Evolutionary conservation across 2,888 invertebrate genomes (phyloP), one percentile per base, ranked within the genome.

Genomic region (Lagria hirta): DNA sequence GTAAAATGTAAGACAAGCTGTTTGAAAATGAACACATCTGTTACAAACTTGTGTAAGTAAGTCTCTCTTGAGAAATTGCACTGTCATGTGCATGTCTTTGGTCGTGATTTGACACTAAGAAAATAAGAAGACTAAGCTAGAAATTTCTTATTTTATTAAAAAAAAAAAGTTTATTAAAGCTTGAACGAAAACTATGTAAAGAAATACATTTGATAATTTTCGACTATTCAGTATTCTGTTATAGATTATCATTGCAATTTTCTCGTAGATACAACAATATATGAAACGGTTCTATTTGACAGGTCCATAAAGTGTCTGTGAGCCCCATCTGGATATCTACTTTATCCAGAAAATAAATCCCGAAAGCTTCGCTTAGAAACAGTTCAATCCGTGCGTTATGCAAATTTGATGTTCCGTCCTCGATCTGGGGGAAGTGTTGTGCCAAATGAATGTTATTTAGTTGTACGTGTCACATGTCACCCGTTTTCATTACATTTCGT

Each of bases 391-490:
- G 57, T 52, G 56, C 58, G 59, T 61, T 64, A 65, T 65, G 64
- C 64, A 65, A 64, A 65, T 64, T 49, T 48, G 41, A 28, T 42
- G 51, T 50, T 49, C 33, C 43, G 46, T 21, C 44, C 43, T 41
- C 48, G 46, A 50, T 52, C 34, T 29, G 45, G 52, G 57, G 54
- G 56, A 57, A 49, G 48, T 51, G 55, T 57, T 47, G 49, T 37
- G 41, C 50, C 56, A 61, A 65, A 65, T 61, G 65, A 64, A 64
- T 58, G 65, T 65, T 65, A 65, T 65, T 66, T 64, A 65, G 62
- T 61, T 49, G 57, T 58, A 58, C 62, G 61, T 61, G 65, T 64
- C 65, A 62, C 65, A 65, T 58, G 64, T 66, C 68, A 65, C 58
- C 53, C 59, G 59, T 27, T 61, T 67, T 68, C 65, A 65, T 66